These are phyloP conservation scores for Lepidothrix coronata DNA, from an alignment of 2,113 vertebrate species.

Conservation along the genomic window DNA sequence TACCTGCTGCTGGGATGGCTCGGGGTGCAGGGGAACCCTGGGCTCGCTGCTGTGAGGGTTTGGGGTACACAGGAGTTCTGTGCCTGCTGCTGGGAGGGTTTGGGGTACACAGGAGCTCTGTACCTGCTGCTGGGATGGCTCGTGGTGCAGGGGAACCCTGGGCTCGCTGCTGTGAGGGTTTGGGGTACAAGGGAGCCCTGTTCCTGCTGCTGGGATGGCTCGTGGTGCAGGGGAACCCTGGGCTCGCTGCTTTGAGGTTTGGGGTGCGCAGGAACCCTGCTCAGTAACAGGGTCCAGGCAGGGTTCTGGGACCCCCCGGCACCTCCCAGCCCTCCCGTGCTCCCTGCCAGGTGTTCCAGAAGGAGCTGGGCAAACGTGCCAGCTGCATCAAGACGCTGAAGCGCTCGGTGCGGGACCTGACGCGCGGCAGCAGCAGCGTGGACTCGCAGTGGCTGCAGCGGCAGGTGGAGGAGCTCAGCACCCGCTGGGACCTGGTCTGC, in stretches of 20 bases:
- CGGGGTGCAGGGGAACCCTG: neutral
- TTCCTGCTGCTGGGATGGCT: neutral
- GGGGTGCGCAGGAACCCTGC: accelerated
- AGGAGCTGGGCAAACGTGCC: conserved; percentile 85
- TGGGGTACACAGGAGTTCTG: too few species aligned
- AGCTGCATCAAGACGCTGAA: conserved; percentile 83
- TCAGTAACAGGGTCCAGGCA: accelerated
- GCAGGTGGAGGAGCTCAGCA: conserved; percentile 85
- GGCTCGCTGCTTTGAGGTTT: too few species aligned
- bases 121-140: neutral
- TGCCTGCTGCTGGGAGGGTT: neutral
- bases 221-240: neutral
- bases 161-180: too few species aligned
- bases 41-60: neutral
- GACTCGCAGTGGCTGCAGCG: conserved; percentile 85
- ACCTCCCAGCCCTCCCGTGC: accelerated
- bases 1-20: accelerated
- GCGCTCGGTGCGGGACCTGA: conserved; percentile 84
- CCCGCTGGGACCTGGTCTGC: conserved; percentile 85
- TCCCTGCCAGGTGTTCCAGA: conserved; percentile 80
- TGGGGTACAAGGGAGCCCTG: too few species aligned
- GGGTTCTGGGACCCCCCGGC: accelerated
- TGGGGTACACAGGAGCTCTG: too few species aligned
- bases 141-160: neutral
- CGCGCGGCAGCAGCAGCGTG: conserved; percentile 70